Conservation (phyloP, 2,888 invertebrate species). For the Chloroclysta siterata region DNA sequence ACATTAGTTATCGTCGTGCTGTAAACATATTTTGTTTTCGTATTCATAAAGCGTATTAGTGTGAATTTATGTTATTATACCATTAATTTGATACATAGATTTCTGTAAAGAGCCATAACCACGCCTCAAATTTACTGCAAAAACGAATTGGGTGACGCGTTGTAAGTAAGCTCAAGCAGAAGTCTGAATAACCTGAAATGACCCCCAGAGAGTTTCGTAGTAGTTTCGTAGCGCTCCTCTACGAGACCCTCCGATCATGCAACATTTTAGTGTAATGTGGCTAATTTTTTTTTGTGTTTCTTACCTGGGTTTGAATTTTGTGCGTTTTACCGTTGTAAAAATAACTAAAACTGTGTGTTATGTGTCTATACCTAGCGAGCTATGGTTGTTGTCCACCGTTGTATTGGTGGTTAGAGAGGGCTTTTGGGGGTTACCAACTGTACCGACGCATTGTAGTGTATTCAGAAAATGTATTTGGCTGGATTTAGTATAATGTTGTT, state of each 20-base stretch:
- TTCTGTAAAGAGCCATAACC: constrained; percentile 73
- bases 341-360: constrained; percentile 83
- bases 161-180: constrained; percentile 64
- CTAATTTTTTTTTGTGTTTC: constrained; percentile 75
- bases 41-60: constrained; percentile 81
- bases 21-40: constrained; percentile 80
- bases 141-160: constrained; percentile 61
- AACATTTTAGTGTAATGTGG: constrained; percentile 81
- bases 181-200: constrained; percentile 64
- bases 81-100: constrained; percentile 72
- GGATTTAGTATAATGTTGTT: constrained; percentile 23
- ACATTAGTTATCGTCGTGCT: constrained; percentile 84
- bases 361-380: constrained; percentile 81
- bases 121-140: constrained; percentile 53
- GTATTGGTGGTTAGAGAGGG: constrained; percentile 59
- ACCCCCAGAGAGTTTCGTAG: constrained; percentile 75
- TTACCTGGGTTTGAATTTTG: constrained; percentile 83
- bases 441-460: constrained; percentile 53
- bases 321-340: constrained; percentile 79
- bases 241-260: constrained; percentile 79
- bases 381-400: constrained; percentile 73
- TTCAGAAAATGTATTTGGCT: constrained; percentile 53
- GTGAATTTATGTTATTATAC: constrained; percentile 79
- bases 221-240: constrained; percentile 46
- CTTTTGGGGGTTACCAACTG: constrained; percentile 64